Base-by-base conservation (phyloP, 2,888 invertebrate species). In the Fissipunctia ypsillon region DNA sequence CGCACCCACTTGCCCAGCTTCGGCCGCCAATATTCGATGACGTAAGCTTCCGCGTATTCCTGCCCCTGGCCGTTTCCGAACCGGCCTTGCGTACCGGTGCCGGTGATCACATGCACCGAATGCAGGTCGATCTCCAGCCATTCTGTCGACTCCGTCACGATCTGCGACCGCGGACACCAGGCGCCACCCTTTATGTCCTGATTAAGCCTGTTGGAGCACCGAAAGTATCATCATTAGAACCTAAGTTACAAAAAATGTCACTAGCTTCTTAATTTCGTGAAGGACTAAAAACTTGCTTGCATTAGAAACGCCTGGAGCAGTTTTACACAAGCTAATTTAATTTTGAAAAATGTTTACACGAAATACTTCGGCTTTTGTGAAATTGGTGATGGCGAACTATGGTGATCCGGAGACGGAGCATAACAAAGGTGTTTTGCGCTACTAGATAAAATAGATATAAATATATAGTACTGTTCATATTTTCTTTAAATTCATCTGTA, bases 61-160 rank as follows among this genome's bases (percentile, higher is more conserved):
- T 97, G 97, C 45, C 99, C 99, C 93, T 98, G 97, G 48, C 99
- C 99, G 93, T 99, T 99, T 43, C 99, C 99, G 93, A 99, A 99
- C 68, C 99, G 97, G 41, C 99, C 99, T 95, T 99, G 99, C 1
- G 98, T 97, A 84, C 97, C 97, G 14, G 98, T 97, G 31, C 97
- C 98, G 0, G 98, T 98, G 90, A 99, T 97, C 91, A 99, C 97
- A 94, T 98, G 98, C 61, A 98, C 97, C 31, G 96, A 96, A 89
- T 97, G 97, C 83, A 99, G 97, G 92, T 99, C 97, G 83, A 98
- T 97, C 96, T 99, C 97, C 78, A 98, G 94, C 98, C 98, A 98
- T 93, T 98, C 98, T 76, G 96, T 97, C 4, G 97, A 96, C 87
- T 98, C 98, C n/a, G 97, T 97, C 38, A 98, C 98, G 89, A 98